Evolutionary conservation across 2,113 vertebrate species (phyloP), one percentile per base, ranked within the genome.

Genomic region (Nothoprocta pentlandii): DNA sequence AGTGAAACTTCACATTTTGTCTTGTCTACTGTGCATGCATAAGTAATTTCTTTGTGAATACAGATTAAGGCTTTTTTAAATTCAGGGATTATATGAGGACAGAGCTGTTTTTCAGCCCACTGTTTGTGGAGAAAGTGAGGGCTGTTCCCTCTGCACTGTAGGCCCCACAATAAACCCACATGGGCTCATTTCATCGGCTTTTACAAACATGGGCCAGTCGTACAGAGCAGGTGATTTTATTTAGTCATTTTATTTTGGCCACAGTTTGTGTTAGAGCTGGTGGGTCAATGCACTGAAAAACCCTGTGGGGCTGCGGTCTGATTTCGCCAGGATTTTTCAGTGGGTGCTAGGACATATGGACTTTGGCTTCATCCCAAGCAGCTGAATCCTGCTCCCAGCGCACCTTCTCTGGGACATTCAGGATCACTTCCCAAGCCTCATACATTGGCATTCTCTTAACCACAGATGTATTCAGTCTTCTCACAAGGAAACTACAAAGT

Each of bases 1-100:
- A 83, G 10, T 26, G 30, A 62, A 87, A 91, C 63, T 80, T 79
- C 39, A 15, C 15, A 14, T 89, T 91, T 85, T 75, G 23, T 77
- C 42, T 66, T 66, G 36, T 87, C 73, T 77, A 11, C 23, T 34
- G 11, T 0, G 7, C 53, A 49, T 61, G 58, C 12, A 4, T 76
- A 87, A 91, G 23, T 67, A 64, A 92, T 89, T 92, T 78, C 36
- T 62, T 87, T 61, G 81, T 75, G 82, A 93, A 88, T 81, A 86
- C 54, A 76, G 51, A 75, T 53, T 74, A 91, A 81, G 53, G 12
- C 13, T 62, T 90, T 79, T 87, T 71, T n/a, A 74, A 83, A 84
- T 90, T 89, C 41, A 46, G 51, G 61, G 79, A 84, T 95, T 92
- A 67, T 90, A 61, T 62, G 79, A 36, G 16, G 25, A 12, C 49